Evolutionary conservation across 2,888 invertebrate genomes (phyloP), one percentile per base, ranked within the genome.

Genomic region (Melieria omissa): DNA sequence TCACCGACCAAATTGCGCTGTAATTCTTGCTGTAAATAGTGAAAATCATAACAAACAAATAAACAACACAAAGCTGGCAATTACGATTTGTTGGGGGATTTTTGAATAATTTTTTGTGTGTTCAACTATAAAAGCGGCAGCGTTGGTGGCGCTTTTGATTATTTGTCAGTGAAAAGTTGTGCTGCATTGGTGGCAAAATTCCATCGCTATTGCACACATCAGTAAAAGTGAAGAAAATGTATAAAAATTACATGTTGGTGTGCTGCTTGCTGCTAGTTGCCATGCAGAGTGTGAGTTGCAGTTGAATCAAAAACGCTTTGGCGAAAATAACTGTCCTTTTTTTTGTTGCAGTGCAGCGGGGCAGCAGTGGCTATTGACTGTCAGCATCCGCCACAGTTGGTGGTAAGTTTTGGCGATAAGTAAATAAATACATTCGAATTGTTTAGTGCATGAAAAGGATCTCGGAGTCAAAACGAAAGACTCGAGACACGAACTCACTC

Each of bases 341-440:
- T 63, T 67, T 54, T n/a, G 69, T 47, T 64, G 10, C 46, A 73
- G 73, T 55, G 60, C 58, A 46, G 29, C 42, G n/a, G 29, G 0
- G 29, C 73, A 57, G 44, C 54, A 45, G 78, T 78, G 46, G 73
- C 78, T 8, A 82, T 84, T 60, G 84, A 86, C 69, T 86, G 86
- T 42, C 82, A 80, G 68, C 76, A 79, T 60, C 86, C 86, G 2
- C 86, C 86, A 3, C 83, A 81, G 58, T 77, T 86, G 71, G 83
- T 86, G 74, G 86, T 85, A 80, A 81, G 84, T 79, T 67, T 64
- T 10, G 7, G n/a, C 14, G n/a, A 4, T 54, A 55, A 55, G 9
- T 29, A 54, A 14, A 9, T n/a, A 55, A 55, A 55, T 29, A 29
- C 10, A 29, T 10, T 8, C 14, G 16, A 14, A 55, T 6, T 14